Evolutionary conservation across 2,797 vertebrate species (phyloP).

Genomic region (Phalanger gymnotis): DNA sequence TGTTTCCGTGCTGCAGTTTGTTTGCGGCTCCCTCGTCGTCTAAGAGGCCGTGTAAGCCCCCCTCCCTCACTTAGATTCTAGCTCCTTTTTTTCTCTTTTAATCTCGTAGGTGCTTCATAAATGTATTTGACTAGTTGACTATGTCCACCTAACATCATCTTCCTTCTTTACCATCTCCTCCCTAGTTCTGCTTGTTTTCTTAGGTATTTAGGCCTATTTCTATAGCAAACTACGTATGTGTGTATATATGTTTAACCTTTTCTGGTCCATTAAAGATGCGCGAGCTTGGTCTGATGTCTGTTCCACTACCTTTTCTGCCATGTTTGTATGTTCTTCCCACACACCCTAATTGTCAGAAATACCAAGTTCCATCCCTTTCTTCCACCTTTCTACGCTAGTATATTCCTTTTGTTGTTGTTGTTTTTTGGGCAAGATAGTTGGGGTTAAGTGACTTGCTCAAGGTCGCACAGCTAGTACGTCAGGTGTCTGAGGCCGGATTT

Average conservation of each 20-base stretch:
- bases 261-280: neutral
- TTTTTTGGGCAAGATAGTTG: too few species aligned
- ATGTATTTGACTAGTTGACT: neutral
- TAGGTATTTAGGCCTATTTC: neutral
- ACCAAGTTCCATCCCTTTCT: neutral
- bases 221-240: too few species aligned
- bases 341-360: neutral
- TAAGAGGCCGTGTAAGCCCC: neutral
- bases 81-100: neutral
- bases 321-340: neutral
- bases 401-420: too few species aligned
- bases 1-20: neutral
- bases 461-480: too few species aligned
- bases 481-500: too few species aligned
- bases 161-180: neutral
- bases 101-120: neutral
- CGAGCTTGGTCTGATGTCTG: accelerated
- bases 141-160: neutral
- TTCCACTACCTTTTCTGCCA: neutral
- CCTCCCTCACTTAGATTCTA: neutral
- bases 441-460: too few species aligned
- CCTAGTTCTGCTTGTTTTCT: neutral
- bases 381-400: neutral
- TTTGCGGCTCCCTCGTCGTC: too few species aligned
- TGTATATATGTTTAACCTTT: neutral